Conservation (phyloP, 1,140 invertebrate genomes). For the Zaprionus ghesquierei region DNA sequence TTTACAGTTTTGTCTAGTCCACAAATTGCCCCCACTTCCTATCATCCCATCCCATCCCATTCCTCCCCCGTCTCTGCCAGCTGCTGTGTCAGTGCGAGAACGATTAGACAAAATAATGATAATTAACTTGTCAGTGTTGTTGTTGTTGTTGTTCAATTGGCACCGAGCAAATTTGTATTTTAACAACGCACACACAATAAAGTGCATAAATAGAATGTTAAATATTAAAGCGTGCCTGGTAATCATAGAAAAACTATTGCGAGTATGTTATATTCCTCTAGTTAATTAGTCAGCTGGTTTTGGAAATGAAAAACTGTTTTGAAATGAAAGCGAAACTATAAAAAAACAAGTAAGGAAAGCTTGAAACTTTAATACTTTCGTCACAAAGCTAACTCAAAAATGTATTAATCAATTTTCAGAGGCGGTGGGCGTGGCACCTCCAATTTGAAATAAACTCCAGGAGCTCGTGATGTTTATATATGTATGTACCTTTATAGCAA, state of each 20-base stretch:
- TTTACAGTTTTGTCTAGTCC: constrained; percentile 4
- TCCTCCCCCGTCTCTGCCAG: not conserved
- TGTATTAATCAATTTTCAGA: no score
- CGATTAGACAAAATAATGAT: constrained; percentile 49
- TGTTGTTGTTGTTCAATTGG: constrained; percentile 23
- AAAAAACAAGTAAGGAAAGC: no score
- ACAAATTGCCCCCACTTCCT: constrained; percentile 22
- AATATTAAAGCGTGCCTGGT: not conserved
- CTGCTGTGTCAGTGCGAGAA: not conserved
- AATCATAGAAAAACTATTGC: not conserved
- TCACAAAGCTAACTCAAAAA: no score
- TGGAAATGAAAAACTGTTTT: not conserved
- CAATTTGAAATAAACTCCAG: no score
- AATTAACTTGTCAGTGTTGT: constrained; percentile 42
- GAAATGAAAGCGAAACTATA: not conserved
- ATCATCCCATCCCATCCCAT: not conserved
- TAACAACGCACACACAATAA: constrained; percentile 1
- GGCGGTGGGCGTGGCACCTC: no score
- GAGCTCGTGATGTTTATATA: no score
- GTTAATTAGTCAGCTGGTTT: not conserved
- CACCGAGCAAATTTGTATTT: constrained; percentile 27
- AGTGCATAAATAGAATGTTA: constrained; percentile 8
- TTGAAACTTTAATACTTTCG: no score
- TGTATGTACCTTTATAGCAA: no score
- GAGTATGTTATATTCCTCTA: not conserved